Evolutionary conservation across 2,888 invertebrate genomes (phyloP), one percentile per base, ranked within the genome.

Genomic region (Syritta pipiens): DNA sequence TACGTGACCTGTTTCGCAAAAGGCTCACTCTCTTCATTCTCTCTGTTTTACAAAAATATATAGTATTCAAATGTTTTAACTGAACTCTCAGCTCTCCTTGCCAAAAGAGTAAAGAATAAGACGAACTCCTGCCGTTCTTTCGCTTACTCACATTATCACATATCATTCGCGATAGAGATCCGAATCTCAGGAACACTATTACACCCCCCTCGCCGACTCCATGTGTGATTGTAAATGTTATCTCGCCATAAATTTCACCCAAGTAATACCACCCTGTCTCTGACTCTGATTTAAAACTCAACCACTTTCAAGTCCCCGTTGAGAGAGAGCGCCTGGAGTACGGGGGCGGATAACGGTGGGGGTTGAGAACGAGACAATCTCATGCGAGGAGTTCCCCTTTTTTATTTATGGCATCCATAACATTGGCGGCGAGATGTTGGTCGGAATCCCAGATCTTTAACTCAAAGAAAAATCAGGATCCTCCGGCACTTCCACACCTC

Each of bases 381-480:
- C 53, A 22, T 20, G 65, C 30, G 77, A 49, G 48, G 30, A 48
- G 48, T 53, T 40, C 57, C 42, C 30, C 24, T n/a, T 53, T n/a
- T n/a, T 68, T 74, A 79, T 79, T 79, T 79, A 79, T 79, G 57
- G 72, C 79, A 60, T 62, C 72, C 30, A 68, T 72, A 79, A 79
- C 62, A 79, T 74, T 37, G 72, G 72, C 51, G 67, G 79, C 72
- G 20, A n/a, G n/a, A 28, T 67, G 79, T 67, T 55, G 59, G 49
- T 32, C n/a, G 42, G 72, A 67, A 62, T 72, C 67, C 67, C 48
- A 79, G 72, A 79, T 72, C 44, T 37, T 79, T 79, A 79, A 79
- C 72, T 79, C 37, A 53, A 48, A 67, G 55, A 55, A 79, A n/a
- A 72, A 72, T 72, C 72, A 63, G 46, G 46, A 62, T 55, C 63